phyloP scores from a whole-genome alignment of 2,888 invertebrate genomes.

The Xanthostigma xanthostigma region DNA sequence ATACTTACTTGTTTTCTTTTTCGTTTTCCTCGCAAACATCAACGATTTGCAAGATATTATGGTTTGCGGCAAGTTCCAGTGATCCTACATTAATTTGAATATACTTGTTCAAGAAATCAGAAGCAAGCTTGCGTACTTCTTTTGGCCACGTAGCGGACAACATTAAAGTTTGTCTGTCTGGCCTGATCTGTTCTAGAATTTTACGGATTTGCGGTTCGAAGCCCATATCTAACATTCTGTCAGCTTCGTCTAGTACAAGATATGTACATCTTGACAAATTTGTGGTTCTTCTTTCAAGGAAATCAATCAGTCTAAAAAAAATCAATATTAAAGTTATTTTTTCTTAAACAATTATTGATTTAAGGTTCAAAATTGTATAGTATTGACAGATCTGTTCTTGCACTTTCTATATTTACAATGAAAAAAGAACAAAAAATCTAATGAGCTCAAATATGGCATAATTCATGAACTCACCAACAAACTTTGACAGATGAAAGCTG shows the following conservation, averaged over 20 bases:
- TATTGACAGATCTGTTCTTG: too few relatives aligned
- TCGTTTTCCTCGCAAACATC: slow-evolving; percentile 79
- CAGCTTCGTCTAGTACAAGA: slow-evolving; percentile 85
- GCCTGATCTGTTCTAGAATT: slow-evolving; percentile 83
- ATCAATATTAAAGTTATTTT: too few relatives aligned
- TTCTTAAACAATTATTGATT: too few relatives aligned
- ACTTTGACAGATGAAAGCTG: too few relatives aligned
- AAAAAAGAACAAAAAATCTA: too few relatives aligned
- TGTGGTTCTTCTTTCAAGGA: slow-evolving; percentile 57
- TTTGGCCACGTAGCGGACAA: slow-evolving; percentile 99
- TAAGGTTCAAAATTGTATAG: too few relatives aligned
- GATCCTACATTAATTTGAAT: slow-evolving; percentile 87
- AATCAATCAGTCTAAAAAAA: slow-evolving; percentile 45
- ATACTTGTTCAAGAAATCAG: slow-evolving; percentile 82
- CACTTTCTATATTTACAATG: too few relatives aligned
- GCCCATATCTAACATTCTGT: slow-evolving; percentile 96
- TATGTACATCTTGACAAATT: slow-evolving; percentile 70
- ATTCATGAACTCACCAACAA: too few relatives aligned
- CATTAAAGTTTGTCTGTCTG: slow-evolving; percentile 92
- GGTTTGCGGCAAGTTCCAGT: slow-evolving; percentile 73
- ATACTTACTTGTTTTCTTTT: slow-evolving; percentile 38
- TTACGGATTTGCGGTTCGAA: slow-evolving; percentile 93
- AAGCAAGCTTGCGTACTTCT: slow-evolving; percentile 81
- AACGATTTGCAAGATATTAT: slow-evolving; percentile 78
- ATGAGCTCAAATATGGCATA: too few relatives aligned